Base-by-base conservation (phyloP, 2,113 vertebrate genomes). In the Triplophysa dalaica region DNA sequence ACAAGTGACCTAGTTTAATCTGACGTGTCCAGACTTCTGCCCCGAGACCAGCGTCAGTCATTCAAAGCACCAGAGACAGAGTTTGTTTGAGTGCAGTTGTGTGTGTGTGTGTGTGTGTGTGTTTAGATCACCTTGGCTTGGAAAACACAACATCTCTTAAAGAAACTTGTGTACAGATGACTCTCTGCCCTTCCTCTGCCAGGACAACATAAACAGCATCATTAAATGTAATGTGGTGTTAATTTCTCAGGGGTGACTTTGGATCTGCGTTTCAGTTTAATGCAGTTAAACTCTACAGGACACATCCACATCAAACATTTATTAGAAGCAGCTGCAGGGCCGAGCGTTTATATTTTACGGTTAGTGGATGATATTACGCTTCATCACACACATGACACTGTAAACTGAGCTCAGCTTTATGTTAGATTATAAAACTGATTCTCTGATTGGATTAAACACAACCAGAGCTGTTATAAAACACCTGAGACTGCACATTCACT, bases 1-100 rank as follows among this genome's bases (percentile, higher is more conserved):
- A 72, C 80, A 70, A 38, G 78, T 87, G 84, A 88, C 86, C 86
- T 88, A 89, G 29, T 69, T 65, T 84, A 87, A 89, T 90, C 86
- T 83, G 82, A 38, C 13, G 2, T 16, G 78, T 70, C 85, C 86
- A 84, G 77, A 68, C 80, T 70, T 83, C 43, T 76, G 79, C 77
- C 78, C 76, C 82, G 76, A 69, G 78, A 88, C 77, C 77, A 45
- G 83, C 82, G 87, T 85, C 85, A 87, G 77, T 78, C 82, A 80
- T 68, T 78, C 81, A 69, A 56, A 72, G 64, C 66, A 65, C 85
- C 83, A 75, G 8, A n/a, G n/a, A 85, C 6, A 62, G 58, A 60
- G 60, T 77, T 43, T 26, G 13, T 69, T 33, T 38, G 26, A 3
- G 48, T 84, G 84, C 83, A 78, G 80, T 19, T 86, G 5, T 54